Percentiles rank a stretch among this genome's conserved stretches.
These are phyloP conservation scores for Caenorhabditis sp. DNA, from an alignment of 2,888 invertebrate species.

Conservation along the genomic window DNA sequence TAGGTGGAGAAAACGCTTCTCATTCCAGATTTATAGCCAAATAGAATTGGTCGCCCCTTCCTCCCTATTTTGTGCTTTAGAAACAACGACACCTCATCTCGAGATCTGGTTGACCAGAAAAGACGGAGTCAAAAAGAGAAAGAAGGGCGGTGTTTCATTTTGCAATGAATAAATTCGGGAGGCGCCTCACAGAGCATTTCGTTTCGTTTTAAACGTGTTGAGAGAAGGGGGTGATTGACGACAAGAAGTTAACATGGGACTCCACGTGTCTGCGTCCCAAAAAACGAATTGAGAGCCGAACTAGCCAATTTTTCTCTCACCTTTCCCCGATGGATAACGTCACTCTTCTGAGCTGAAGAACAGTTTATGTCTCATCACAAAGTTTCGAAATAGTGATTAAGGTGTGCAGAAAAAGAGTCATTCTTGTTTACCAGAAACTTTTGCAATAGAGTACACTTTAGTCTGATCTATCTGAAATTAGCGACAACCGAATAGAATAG, in stretches of 20 bases:
- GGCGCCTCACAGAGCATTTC: slow-evolving; percentile 32
- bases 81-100: slow-evolving; percentile 22
- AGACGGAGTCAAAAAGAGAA: not conserved
- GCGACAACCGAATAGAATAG: too few relatives aligned
- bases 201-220: slow-evolving; percentile 20
- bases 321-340: slow-evolving; percentile 24
- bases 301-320: slow-evolving; percentile 5
- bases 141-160: slow-evolving; percentile 52
- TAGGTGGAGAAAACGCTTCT: slow-evolving; percentile 34
- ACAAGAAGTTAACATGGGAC: slow-evolving; percentile 46
- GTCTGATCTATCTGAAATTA: not conserved
- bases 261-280: slow-evolving; percentile 46
- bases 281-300: not conserved
- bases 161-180: slow-evolving; percentile 58
- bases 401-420: not conserved
- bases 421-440: not conserved
- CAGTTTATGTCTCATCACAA: slow-evolving; percentile 10
- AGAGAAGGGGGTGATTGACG: slow-evolving; percentile 55
- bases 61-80: slow-evolving; percentile 27
- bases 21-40: slow-evolving; percentile 59
- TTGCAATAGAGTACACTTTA: not conserved
- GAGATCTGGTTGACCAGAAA: slow-evolving; percentile 28
- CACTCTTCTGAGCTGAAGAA: slow-evolving; percentile 10
- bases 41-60: slow-evolving; percentile 15
- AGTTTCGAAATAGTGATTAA: not conserved